Conservation (phyloP, 2,797 vertebrate species). For the Merluccius polli region DNA sequence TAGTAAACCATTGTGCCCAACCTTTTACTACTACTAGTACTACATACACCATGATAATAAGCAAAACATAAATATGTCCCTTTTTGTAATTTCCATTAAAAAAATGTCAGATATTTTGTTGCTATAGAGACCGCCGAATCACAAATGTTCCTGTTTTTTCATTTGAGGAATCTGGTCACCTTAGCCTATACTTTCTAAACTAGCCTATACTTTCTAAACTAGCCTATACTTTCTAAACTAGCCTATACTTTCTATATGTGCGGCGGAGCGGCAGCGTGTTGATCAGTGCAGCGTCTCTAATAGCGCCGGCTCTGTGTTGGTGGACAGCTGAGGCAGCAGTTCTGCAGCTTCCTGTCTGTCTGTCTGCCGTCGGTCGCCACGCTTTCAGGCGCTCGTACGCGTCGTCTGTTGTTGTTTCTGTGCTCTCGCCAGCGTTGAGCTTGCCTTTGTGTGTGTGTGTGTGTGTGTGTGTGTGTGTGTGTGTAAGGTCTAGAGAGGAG, state of each 20-base stretch:
- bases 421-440: slow-evolving; percentile 31
- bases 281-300: not conserved
- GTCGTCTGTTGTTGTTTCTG: slow-evolving; percentile 38
- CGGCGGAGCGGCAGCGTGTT: not conserved
- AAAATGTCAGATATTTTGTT: too few relatives aligned
- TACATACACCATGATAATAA: too few relatives aligned
- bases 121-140: too few relatives aligned
- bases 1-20: too few relatives aligned
- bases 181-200: too few relatives aligned
- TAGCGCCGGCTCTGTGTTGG: slow-evolving; percentile 15
- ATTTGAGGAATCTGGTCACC: too few relatives aligned
- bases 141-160: too few relatives aligned
- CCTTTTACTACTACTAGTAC: too few relatives aligned
- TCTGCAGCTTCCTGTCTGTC: slow-evolving; percentile 20
- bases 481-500: not conserved
- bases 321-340: slow-evolving; percentile 36
- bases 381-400: slow-evolving; percentile 34
- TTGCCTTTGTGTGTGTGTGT: slow-evolving; percentile 25
- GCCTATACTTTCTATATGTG: not conserved
- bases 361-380: slow-evolving; percentile 27
- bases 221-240: too few relatives aligned
- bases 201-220: too few relatives aligned
- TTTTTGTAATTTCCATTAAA: too few relatives aligned
- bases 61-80: too few relatives aligned
- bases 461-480: slow-evolving; percentile 6